Base-by-base conservation (phyloP, 2,888 invertebrate species). In the Panorpa germanica region DNA sequence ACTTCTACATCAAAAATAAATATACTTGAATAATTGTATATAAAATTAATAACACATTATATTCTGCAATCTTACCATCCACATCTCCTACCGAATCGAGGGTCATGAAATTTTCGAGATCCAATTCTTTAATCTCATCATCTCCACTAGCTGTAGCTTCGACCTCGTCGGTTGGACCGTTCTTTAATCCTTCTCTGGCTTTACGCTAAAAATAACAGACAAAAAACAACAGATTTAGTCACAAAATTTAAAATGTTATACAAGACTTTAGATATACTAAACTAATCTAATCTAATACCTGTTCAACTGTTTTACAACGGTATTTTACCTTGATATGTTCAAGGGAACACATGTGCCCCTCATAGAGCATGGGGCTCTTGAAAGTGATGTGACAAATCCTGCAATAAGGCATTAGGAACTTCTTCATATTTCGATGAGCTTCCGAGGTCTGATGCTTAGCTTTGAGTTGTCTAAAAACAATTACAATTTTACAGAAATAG, bases 51-150 rank as follows among this genome's bases (percentile, higher is more conserved):
- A 24, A 29, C 12, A 28, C 12, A 27, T 21, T 28, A 40, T 27
- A 30, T 3, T 16, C 9, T 25, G 17, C 22, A 8, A 22, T 27
- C 15, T 55, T 56, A 69, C 72, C 76, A 53, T 81, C 81, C 14
- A 77, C 76, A 52, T 81, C 81, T 5, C 83, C 83, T 17, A 83
- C 78, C 3, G 83, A 82, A 52, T 85, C 83, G n/a, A 85, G 65
- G 2, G 83, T 82, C 63, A 81, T 76, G 46, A 82, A 83, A 46
- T 81, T 80, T 39, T 81, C 81, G 38, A 83, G 59, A 54, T 80
- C 76, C 4, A 76, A 66, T 47, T 74, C 73, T 51, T 73, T 72
- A 27, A 65, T 67, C 39, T 72, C 71, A 40, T 75, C 75, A 6
- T 60, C 61, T 13, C 70, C 76, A 35, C 63, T 64, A 31, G 63